These are phyloP conservation scores for Anastrepha obliqua DNA, from an alignment of 1,140 invertebrate species.

Conservation along the genomic window DNA sequence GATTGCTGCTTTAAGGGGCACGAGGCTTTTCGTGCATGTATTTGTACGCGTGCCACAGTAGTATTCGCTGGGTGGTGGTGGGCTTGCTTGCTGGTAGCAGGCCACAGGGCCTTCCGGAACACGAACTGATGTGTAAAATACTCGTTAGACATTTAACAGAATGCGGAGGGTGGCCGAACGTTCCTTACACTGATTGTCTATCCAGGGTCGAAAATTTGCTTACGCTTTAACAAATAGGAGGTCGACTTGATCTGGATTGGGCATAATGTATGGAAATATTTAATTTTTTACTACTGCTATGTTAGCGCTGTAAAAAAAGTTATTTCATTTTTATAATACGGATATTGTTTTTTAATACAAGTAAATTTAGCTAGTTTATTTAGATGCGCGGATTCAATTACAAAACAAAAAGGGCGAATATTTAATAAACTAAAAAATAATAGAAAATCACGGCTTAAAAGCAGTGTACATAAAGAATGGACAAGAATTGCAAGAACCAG, in stretches of 20 bases:
- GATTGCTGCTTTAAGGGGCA: conserved; percentile 23
- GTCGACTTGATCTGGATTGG: neutral
- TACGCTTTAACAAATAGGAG: conserved; percentile 1
- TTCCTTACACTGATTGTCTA: conserved; percentile 29
- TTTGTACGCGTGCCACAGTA: conserved; percentile 35
- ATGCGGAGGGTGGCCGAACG: neutral
- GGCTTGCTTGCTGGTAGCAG: conserved; percentile 22
- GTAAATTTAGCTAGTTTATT: no score
- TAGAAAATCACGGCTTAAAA: neutral
- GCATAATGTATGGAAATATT: neutral
- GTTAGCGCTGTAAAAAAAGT: no score
- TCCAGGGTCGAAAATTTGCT: neutral
- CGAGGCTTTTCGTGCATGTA: conserved; percentile 54
- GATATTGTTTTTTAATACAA: no score
- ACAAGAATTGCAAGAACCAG: neutral
- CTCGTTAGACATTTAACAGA: conserved; percentile 18
- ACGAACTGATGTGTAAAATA: conserved; percentile 41
- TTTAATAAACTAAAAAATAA: no score
- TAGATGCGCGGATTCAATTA: no score
- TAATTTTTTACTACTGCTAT: neutral
- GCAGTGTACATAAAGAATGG: neutral
- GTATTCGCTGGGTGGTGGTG: conserved; percentile 46
- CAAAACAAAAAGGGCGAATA: no score
- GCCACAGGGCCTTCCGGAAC: conserved; percentile 42
- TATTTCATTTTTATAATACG: no score